phyloP scores from a whole-genome alignment of 2,113 vertebrate species.

The Glaucidium brasilianum region DNA sequence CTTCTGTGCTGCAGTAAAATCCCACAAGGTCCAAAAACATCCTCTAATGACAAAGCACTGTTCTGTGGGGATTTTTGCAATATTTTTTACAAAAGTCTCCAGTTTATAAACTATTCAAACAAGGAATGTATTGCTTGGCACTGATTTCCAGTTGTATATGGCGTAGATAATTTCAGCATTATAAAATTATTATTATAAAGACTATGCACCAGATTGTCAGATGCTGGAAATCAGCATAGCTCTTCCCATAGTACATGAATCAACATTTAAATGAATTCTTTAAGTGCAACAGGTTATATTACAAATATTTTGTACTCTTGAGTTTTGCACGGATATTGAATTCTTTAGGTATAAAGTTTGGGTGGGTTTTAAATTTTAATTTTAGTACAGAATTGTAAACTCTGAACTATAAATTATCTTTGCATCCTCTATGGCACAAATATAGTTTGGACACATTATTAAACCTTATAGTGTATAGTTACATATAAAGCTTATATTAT shows the following conservation, averaged over 20 bases:
- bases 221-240: not conserved
- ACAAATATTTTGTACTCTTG: not conserved
- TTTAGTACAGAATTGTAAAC: not conserved
- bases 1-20: not conserved
- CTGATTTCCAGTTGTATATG: not conserved
- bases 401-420: not conserved
- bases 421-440: not conserved
- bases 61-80: not conserved
- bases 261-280: not conserved
- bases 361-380: accelerated
- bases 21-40: not conserved
- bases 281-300: not conserved
- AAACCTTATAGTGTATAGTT: not conserved
- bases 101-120: not conserved
- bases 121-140: not conserved
- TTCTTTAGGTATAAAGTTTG: not conserved
- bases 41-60: not conserved
- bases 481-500: not conserved
- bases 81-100: not conserved
- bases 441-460: not conserved
- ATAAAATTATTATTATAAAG: not conserved
- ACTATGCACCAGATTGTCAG: not conserved
- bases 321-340: not conserved
- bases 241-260: not conserved
- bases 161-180: not conserved